phyloP scores from a whole-genome alignment of 1,140 invertebrate genomes.

The Philotrypesis tridentata region DNA sequence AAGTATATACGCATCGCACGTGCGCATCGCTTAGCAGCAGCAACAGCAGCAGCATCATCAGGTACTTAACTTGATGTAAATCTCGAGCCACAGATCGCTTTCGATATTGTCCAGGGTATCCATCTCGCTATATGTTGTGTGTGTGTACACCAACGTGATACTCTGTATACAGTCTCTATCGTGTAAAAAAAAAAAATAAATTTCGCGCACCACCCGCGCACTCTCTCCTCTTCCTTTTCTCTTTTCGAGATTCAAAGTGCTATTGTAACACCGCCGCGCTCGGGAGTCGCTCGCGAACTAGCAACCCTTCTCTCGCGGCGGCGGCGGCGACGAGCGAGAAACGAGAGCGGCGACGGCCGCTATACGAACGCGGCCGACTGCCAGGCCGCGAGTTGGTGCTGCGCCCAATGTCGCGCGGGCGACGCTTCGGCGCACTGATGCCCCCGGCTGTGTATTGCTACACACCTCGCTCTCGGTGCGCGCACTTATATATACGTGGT shows the following conservation, averaged over 20 bases:
- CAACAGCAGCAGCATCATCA: not conserved
- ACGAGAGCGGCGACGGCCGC: constrained; percentile 44
- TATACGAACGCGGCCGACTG: not conserved
- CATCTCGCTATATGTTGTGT: no score
- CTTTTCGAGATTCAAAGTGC: not conserved
- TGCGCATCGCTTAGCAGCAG: no score
- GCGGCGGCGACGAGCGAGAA: not conserved
- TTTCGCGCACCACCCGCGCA: no score
- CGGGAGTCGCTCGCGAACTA: not conserved
- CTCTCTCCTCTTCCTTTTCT: not conserved
- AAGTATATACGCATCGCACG: no score
- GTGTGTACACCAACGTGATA: no score
- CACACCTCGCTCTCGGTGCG: not conserved
- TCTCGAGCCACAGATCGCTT: constrained; percentile 61
- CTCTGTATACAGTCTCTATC: no score
- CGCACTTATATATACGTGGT: not conserved
- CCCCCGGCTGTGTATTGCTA: not conserved
- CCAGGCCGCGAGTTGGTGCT: constrained; percentile 17
- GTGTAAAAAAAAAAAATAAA: no score
- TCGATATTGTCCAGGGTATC: constrained; percentile 65
- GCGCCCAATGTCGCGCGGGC: constrained; percentile 53
- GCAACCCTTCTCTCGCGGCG: not conserved
- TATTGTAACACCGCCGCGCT: not conserved
- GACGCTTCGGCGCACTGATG: constrained; percentile 34
- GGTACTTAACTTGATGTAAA: constrained; percentile 69